Evolutionary conservation across 2,888 invertebrate species (phyloP), one percentile per base, ranked within the genome.

Genomic region (Halictus ligatus): DNA sequence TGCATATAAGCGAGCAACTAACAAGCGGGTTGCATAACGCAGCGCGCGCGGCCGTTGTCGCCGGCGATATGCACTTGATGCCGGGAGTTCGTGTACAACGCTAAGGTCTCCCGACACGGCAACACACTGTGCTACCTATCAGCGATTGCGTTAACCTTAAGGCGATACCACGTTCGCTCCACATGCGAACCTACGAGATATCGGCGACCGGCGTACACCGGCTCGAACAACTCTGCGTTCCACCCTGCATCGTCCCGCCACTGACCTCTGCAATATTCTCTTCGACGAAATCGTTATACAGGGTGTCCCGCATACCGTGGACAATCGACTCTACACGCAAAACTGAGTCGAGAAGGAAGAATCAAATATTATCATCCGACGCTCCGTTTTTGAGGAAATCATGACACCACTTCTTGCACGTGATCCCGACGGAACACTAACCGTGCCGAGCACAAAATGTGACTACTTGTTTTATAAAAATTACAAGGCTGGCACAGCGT

Each of bases 21-120:
- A 85, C 81, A 87, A 91, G 87, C 86, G 77, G 84, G 90, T 93
- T 93, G 92, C 92, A 90, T 93, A 93, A 93, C 90, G 83, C 83
- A n/a, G n/a, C 89, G 84, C 84, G 71, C 48, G 75, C 40, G 69
- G 46, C 46, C 64, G 80, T 73, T 60, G 80, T 71, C 78, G 76
- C 13, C 64, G 74, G 40, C 69, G 72, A 89, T 88, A 89, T 89
- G 86, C 91, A 91, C 89, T 91, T 89, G 88, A 88, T 90, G 81
- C 75, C 78, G 79, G 67, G 76, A 67, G 80, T 78, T 84, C 80
- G 71, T 48, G 80, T 54, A 72, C 82, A 50, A 84, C 81, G 75
- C 76, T 85, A 73, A 82, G 72, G 73, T 81, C 78, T 58, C 58
- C 67, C 71, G 48, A 69, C 81, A 18, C 76, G 40, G 75, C 64